Percentiles rank a stretch among this genome's conserved stretches.
Evolutionary conservation across 2,888 invertebrate species (phyloP).

Genomic region (Barypeithes pellucidus): DNA sequence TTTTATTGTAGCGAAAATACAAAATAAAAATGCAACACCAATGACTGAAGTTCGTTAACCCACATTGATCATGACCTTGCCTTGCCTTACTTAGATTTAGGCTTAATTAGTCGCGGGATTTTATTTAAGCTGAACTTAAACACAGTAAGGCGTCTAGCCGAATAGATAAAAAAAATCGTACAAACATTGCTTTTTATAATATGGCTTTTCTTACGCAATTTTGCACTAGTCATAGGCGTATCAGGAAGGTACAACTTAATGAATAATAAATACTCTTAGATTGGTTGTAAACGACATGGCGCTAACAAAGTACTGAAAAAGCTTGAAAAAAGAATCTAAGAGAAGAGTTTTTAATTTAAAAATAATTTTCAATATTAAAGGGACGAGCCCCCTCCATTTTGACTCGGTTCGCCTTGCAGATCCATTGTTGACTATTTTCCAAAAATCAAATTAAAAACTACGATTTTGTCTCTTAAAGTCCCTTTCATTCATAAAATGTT

Average conservation of each 20-base stretch:
- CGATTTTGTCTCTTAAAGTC: too few species aligned
- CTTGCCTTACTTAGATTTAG: constrained; percentile 20
- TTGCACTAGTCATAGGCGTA: constrained; percentile 8
- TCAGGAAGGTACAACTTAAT: not conserved
- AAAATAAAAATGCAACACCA: constrained; percentile 20
- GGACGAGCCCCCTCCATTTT: too few species aligned
- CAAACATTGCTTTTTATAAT: constrained; percentile 32
- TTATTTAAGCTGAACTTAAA: constrained; percentile 24
- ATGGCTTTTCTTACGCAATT: constrained; percentile 17
- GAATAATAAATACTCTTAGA: not conserved
- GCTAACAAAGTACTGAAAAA: too few species aligned
- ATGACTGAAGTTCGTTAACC: constrained; percentile 54
- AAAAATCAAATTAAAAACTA: too few species aligned
- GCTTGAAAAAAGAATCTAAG: too few species aligned
- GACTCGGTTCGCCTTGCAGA: too few species aligned
- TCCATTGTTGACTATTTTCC: too few species aligned
- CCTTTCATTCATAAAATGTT: too few species aligned
- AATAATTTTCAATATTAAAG: too few species aligned
- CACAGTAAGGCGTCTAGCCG: constrained; percentile 25
- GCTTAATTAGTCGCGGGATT: constrained; percentile 29
- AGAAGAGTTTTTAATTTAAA: too few species aligned
- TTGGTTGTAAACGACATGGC: too few species aligned
- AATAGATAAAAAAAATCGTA: constrained; percentile 23
- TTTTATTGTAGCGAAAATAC: too few species aligned
- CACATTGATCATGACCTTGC: constrained; percentile 56